These are phyloP conservation scores for Mastomys coucha DNA, from an alignment of 2,113 vertebrate species.

Conservation along the genomic window DNA sequence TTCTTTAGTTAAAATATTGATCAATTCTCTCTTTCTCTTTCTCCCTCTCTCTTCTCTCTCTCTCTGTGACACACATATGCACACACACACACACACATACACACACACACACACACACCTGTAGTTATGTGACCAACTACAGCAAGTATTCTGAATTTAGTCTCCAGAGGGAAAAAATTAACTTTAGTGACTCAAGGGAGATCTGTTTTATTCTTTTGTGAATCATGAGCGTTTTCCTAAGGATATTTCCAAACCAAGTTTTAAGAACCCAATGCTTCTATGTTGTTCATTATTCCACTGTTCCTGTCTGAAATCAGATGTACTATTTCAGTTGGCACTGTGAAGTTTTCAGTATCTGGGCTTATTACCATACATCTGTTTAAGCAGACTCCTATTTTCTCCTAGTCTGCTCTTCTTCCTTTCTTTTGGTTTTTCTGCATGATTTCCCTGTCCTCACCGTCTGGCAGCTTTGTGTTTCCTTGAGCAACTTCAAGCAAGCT, in stretches of 20 bases:
- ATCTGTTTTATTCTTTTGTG: conserved; percentile 44
- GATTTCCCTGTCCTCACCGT: conserved; percentile 66
- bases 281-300: conserved; percentile 72
- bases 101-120: background rate
- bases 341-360: conserved; percentile 68
- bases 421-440: conserved; percentile 73
- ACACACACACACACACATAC: background rate
- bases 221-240: conserved; percentile 63
- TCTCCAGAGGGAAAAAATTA: conserved; percentile 25
- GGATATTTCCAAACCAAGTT: conserved; percentile 70
- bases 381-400: conserved; percentile 75
- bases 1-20: conserved; percentile 10
- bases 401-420: conserved; percentile 50
- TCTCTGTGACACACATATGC: background rate
- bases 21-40: background rate
- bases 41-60: background rate
- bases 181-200: conserved; percentile 27
- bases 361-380: conserved; percentile 68
- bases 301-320: conserved; percentile 75
- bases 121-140: conserved; percentile 27
- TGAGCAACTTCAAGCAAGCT: conserved; percentile 54
- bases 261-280: conserved; percentile 59
- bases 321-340: conserved; percentile 57
- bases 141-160: conserved; percentile 25
- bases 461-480: conserved; percentile 70